A percentile compares a stretch with the other conserved stretches of the same genome.
Conservation (phyloP, 2,113 vertebrate genomes). For the Chloropsis cyanopogon region DNA sequence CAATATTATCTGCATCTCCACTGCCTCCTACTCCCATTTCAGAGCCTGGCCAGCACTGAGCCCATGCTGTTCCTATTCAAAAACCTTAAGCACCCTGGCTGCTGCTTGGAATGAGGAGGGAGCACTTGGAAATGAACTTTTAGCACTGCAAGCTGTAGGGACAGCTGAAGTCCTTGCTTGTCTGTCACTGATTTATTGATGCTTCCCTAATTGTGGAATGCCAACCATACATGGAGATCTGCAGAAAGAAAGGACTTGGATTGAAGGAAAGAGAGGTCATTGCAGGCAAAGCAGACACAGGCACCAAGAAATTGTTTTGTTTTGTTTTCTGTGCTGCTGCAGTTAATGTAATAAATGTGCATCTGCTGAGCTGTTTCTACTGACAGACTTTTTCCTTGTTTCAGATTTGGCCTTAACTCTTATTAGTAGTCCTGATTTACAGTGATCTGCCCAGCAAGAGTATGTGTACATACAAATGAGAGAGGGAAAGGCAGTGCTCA, state of each 20-base stretch:
- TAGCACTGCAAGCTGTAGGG: not conserved
- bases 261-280: constrained; percentile 47
- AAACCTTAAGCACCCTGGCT: not conserved
- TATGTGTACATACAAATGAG: not conserved
- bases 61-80: not conserved
- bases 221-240: constrained; percentile 47
- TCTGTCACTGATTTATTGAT: constrained; percentile 42
- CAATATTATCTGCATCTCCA: not conserved
- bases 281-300: constrained; percentile 47
- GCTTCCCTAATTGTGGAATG: constrained; percentile 45
- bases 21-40: not conserved
- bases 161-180: not conserved
- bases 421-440: constrained; percentile 16
- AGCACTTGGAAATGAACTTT: constrained; percentile 35
- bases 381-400: constrained; percentile 46
- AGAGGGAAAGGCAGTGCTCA: constrained; percentile 8
- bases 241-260: constrained; percentile 40
- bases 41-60: not conserved
- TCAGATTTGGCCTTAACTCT: constrained; percentile 42
- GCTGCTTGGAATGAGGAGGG: constrained; percentile 9
- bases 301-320: constrained; percentile 16
- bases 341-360: constrained; percentile 29
- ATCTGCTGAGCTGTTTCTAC: constrained; percentile 19
- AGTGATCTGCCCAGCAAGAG: not conserved
- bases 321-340: constrained; percentile 25